phyloP scores from a whole-genome alignment of 1,140 invertebrate species.

The Bombus haemorrhoidalis region DNA sequence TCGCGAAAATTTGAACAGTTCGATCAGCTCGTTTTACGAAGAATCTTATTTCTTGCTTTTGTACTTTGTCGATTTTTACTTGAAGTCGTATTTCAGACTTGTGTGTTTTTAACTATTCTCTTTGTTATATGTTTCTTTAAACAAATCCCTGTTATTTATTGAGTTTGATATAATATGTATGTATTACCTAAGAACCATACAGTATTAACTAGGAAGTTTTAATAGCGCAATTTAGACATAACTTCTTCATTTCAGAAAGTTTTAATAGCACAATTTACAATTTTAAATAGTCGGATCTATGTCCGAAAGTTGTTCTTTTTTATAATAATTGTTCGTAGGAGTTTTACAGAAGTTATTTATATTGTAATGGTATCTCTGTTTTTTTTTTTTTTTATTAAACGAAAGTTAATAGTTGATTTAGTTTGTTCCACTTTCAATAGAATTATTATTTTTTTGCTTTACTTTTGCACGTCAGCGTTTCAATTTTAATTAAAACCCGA shows the following conservation, averaged over 20 bases:
- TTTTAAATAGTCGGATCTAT: too few species aligned
- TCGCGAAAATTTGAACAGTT: not conserved
- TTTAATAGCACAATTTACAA: too few species aligned
- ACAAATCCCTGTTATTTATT: too few species aligned
- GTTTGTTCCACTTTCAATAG: not conserved
- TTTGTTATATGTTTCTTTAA: not conserved
- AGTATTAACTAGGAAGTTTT: too few species aligned
- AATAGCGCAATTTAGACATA: too few species aligned
- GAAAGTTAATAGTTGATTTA: not conserved
- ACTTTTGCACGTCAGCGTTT: not conserved
- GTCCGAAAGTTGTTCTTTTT: not conserved
- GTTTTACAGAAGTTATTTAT: too few species aligned
- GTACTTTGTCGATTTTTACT: not conserved
- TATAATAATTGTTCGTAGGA: not conserved
- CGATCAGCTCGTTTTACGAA: not conserved
- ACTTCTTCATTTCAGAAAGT: too few species aligned
- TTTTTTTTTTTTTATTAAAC: not conserved
- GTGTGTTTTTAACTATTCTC: not conserved
- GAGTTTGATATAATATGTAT: too few species aligned
- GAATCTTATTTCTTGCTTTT: not conserved
- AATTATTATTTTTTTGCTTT: not conserved
- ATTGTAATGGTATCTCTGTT: not conserved
- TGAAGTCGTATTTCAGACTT: too few species aligned
- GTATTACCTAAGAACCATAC: too few species aligned
- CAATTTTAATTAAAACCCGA: constrained; percentile 11